Percentiles rank a stretch among this genome's conserved stretches.
These are phyloP conservation scores for Drosophila equinoxialis DNA, from an alignment of 1,140 invertebrate genomes.

Conservation along the genomic window DNA sequence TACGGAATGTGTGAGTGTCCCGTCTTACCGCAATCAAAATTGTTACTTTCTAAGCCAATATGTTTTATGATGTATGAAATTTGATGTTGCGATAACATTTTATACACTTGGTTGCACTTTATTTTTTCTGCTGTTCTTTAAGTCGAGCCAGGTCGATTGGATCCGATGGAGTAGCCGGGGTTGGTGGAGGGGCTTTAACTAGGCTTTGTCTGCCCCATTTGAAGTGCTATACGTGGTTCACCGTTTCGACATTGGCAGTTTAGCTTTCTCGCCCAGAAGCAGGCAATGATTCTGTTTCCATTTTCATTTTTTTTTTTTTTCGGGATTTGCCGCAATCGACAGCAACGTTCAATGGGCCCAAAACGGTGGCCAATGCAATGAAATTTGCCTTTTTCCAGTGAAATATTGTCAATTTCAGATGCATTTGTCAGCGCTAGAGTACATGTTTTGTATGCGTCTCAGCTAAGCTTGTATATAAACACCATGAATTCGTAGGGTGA, in stretches of 20 bases:
- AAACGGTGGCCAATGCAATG: conserved; percentile 68
- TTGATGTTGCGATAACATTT: conserved; percentile 82
- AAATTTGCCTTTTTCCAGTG: conserved; percentile 71
- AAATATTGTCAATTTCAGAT: conserved; percentile 76
- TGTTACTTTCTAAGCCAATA: conserved; percentile 82
- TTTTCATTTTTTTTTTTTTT: not conserved
- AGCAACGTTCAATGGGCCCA: conserved; percentile 73
- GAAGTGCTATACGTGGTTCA: conserved; percentile 38
- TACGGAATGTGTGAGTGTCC: conserved; percentile 35
- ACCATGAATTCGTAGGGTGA: not conserved
- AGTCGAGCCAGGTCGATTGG: conserved; percentile 17
- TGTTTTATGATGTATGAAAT: conserved; percentile 82
- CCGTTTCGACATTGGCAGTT: conserved; percentile 28
- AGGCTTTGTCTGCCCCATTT: conserved; percentile 15
- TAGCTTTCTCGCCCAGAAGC: conserved; percentile 19
- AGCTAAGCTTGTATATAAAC: not conserved
- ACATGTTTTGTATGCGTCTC: conserved; percentile 3
- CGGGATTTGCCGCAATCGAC: conserved; percentile 58
- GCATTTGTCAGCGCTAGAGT: conserved; percentile 11
- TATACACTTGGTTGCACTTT: conserved; percentile 75
- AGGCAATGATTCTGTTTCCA: conserved; percentile 27
- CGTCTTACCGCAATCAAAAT: conserved; percentile 80
- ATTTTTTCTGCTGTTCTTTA: conserved; percentile 53
- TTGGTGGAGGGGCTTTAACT: not conserved
- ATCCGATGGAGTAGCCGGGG: not conserved